Conservation (phyloP, 1,140 invertebrate species). For the Pseudomyrmex flavicornis region DNA sequence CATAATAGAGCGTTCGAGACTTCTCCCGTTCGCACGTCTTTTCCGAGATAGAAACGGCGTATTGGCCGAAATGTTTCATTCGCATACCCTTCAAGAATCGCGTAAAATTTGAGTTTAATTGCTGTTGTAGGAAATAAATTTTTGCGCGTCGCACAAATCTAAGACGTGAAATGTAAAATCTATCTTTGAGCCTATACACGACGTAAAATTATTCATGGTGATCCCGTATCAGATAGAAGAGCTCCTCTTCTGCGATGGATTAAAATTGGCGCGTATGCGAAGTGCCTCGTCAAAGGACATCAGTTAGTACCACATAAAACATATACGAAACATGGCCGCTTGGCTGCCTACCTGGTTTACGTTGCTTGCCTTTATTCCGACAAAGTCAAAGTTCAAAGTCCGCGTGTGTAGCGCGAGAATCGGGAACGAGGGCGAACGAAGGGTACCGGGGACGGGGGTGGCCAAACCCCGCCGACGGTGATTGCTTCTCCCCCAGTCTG, state of each 20-base stretch:
- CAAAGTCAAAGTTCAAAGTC: conserved; percentile 78
- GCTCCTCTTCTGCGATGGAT: conserved; percentile 52
- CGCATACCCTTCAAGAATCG: background rate
- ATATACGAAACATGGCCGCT: conserved; percentile 60
- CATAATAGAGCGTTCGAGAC: conserved; percentile 69
- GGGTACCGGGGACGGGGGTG: conserved; percentile 54
- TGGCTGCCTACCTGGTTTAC: conserved; percentile 72
- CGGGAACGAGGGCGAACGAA: conserved; percentile 41
- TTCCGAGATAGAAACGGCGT: conserved; percentile 1
- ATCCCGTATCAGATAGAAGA: conserved; percentile 48
- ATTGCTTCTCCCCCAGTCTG: conserved; percentile 80
- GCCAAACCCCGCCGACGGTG: conserved; percentile 76
- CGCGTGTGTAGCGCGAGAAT: conserved; percentile 72
- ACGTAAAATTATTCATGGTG: conserved; percentile 52
- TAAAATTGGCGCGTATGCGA: conserved; percentile 58
- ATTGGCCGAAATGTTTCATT: conserved; percentile 39
- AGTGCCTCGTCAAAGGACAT: conserved; percentile 66
- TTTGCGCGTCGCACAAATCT: too few relatives aligned
- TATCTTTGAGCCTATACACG: conserved; percentile 22
- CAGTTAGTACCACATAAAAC: conserved; percentile 71
- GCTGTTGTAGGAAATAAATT: background rate
- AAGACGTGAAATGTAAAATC: background rate
- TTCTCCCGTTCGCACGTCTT: conserved; percentile 44
- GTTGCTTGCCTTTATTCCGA: conserved; percentile 72
- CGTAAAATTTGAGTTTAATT: background rate